phyloP scores from a whole-genome alignment of 2,113 vertebrate genomes.

The Pterophyllum scalare region DNA sequence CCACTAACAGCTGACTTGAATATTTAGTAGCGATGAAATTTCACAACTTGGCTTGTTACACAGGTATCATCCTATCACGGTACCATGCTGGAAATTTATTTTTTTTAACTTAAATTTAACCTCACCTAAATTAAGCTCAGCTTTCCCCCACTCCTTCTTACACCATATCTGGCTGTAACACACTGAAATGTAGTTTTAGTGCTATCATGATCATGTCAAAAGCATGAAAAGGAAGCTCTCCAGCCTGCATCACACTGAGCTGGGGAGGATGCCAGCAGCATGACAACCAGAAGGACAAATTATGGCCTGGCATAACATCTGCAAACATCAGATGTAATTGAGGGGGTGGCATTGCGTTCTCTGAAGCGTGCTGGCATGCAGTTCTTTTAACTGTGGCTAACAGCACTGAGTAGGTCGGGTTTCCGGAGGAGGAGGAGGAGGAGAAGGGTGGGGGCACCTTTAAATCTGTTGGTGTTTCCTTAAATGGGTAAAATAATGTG shows the following conservation, averaged over 20 bases:
- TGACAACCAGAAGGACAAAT: constrained; percentile 9
- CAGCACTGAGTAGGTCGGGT: not conserved
- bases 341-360: not conserved
- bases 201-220: no score
- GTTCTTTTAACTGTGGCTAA: not conserved
- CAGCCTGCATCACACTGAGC: not conserved
- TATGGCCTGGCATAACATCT: constrained; percentile 12
- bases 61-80: no score
- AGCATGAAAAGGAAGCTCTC: constrained; percentile 23
- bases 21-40: no score
- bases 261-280: not conserved
- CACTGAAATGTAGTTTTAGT: not conserved
- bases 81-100: no score
- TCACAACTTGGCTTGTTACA: no score
- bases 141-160: not conserved
- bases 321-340: not conserved
- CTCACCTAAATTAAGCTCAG: not conserved
- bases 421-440: not conserved
- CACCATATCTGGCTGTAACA: not conserved
- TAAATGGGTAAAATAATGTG: not conserved
- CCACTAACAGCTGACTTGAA: no score
- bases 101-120: not conserved
- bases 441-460: not conserved
- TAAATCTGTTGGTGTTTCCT: not conserved
- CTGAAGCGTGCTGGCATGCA: not conserved